Base-by-base conservation (phyloP, 2,888 invertebrate species). In the Bellardia pandia region DNA sequence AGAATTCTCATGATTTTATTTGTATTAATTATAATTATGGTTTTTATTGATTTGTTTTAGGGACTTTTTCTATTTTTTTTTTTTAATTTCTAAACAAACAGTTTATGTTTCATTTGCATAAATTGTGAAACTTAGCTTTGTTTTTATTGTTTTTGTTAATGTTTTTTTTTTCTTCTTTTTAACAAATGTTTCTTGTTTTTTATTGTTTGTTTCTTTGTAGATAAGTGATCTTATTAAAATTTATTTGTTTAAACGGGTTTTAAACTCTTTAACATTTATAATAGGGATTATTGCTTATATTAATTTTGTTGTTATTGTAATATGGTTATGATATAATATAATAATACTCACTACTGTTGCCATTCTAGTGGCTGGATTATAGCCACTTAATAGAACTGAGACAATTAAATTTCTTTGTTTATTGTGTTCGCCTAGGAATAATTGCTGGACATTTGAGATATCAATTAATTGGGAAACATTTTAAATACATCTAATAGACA, bases 281-380 rank as follows among this genome's bases (percentile, higher is more conserved):
- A 13, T 33, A 14, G 23, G 40, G 45, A 56, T 56, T 60, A 11
- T 33, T 8, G 23, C 16, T 71, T 33, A 33, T 62, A 3, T 7
- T 9, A 13, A 1, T 51, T 64, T 8, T 23, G 14, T 4, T 2
- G 14, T 40, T 33, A 8, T 60, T 45, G 30, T 13, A 9, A 8
- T 16, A 62, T 53, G 0, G 37, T 37, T 68, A 11, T 68, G 14
- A 45, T 0, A 53, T 53, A 42, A 64, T 2, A 16, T 11, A 11
- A 33, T 3, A 51, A 66, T 37, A 88, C 92, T 88, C 68, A 94
- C 93, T 92, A 93, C 92, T 30, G 93, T 93, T 42, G 93, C 92
- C 93, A 93, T 93, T 72, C 90, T 90, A 3, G 92, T 87, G 0
- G 94, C 93, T 5, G 93, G 91, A 89, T 91, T 92, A 85, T 93